These are phyloP conservation scores for Peribatodes rhomboidaria DNA, from an alignment of 2,888 invertebrate genomes.

Conservation along the genomic window DNA sequence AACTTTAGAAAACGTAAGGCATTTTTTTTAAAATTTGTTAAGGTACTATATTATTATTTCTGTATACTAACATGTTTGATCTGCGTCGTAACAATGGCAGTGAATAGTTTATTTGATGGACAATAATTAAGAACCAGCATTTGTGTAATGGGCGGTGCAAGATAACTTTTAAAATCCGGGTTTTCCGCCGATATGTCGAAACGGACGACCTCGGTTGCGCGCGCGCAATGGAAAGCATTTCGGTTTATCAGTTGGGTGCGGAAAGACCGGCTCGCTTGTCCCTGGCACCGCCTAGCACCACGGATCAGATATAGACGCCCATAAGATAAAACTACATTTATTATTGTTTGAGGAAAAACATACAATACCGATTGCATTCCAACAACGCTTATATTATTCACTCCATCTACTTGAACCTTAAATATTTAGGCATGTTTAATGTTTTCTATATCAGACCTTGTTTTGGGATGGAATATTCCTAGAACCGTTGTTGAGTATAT, in stretches of 20 bases:
- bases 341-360: slow-evolving; percentile 38
- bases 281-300: slow-evolving; percentile 77
- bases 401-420: not conserved
- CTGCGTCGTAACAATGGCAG: not conserved
- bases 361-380: slow-evolving; percentile 15
- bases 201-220: slow-evolving; percentile 58
- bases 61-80: too few relatives aligned
- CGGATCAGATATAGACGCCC: slow-evolving; percentile 66
- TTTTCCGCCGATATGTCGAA: slow-evolving; percentile 38
- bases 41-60: too few relatives aligned
- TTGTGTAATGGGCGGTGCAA: slow-evolving; percentile 2
- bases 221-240: slow-evolving; percentile 67
- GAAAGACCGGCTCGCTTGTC: slow-evolving; percentile 65
- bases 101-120: not conserved
- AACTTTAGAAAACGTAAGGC: too few relatives aligned
- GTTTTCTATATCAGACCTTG: not conserved
- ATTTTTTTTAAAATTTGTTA: too few relatives aligned
- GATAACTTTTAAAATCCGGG: slow-evolving; percentile 27
- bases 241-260: slow-evolving; percentile 70
- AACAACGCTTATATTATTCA: not conserved
- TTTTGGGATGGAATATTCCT: slow-evolving; percentile 2
- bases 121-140: not conserved
- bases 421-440: not conserved
- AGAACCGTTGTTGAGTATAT: not conserved
- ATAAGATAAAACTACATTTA: slow-evolving; percentile 48